These are phyloP conservation scores for Chrysochloris asiatica DNA, from an alignment of 2,113 vertebrate species.

Conservation along the genomic window DNA sequence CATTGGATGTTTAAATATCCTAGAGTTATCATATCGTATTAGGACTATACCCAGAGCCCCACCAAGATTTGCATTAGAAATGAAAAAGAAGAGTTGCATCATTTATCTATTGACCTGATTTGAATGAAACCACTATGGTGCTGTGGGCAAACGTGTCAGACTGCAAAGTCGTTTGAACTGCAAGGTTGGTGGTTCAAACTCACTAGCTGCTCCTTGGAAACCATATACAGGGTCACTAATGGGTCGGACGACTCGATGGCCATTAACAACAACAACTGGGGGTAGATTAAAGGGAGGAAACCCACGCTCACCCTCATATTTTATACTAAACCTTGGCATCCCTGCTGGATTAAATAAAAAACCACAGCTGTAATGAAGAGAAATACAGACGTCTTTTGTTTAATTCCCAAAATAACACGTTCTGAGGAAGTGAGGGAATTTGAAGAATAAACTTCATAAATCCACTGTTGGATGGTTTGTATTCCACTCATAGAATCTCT, in stretches of 20 bases:
- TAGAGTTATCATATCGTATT: neutral
- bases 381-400: neutral
- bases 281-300: neutral
- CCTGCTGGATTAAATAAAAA: neutral
- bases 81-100: neutral
- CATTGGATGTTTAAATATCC: neutral
- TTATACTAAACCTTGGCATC: neutral
- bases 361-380: neutral
- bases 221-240: no score
- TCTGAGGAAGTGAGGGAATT: neutral
- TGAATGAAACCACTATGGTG: neutral
- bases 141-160: no score
- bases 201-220: no score
- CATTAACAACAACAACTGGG: no score
- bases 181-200: no score
- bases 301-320: no score
- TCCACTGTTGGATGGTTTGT: no score
- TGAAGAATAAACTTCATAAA: neutral
- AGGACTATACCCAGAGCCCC: neutral
- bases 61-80: neutral
- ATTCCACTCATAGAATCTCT: neutral
- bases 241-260: no score
- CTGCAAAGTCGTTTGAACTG: no score
- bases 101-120: neutral
- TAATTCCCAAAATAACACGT: neutral